A percentile compares a stretch with the other conserved stretches of the same genome.
These are phyloP conservation scores for Nephrotoma guestfalica DNA, from an alignment of 2,888 invertebrate genomes.

Conservation along the genomic window DNA sequence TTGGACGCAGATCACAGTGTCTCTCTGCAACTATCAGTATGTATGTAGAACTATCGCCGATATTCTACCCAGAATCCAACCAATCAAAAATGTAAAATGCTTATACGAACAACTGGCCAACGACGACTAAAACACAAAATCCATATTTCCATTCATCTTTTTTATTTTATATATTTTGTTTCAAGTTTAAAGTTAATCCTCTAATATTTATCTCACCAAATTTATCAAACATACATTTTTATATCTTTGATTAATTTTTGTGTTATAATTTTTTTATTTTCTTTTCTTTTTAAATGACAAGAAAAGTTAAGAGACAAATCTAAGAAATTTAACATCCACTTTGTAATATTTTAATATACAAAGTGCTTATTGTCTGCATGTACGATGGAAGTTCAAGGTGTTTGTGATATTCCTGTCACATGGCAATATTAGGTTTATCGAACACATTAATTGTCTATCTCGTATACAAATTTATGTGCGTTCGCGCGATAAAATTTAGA, in stretches of 20 bases:
- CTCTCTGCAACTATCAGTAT: background rate
- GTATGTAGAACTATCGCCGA: background rate
- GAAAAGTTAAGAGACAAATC: background rate
- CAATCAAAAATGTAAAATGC: background rate
- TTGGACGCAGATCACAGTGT: background rate
- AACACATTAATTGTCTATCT: background rate
- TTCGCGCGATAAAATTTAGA: background rate
- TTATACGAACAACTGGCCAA: background rate
- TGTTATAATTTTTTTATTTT: background rate
- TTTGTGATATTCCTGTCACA: background rate
- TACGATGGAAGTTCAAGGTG: background rate
- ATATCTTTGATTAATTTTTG: background rate
- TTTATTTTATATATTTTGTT: background rate
- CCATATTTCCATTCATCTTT: background rate
- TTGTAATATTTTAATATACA: background rate
- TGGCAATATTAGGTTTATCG: background rate
- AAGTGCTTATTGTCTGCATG: background rate
- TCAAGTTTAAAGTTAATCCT: background rate
- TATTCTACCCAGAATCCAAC: background rate
- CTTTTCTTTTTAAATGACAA: background rate
- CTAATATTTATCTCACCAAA: background rate
- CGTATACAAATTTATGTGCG: background rate
- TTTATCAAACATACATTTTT: background rate
- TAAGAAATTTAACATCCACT: background rate
- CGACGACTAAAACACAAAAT: background rate